Evolutionary conservation across 2,113 vertebrate genomes (phyloP).

Genomic region (Misgurnus anguillicaudatus): DNA sequence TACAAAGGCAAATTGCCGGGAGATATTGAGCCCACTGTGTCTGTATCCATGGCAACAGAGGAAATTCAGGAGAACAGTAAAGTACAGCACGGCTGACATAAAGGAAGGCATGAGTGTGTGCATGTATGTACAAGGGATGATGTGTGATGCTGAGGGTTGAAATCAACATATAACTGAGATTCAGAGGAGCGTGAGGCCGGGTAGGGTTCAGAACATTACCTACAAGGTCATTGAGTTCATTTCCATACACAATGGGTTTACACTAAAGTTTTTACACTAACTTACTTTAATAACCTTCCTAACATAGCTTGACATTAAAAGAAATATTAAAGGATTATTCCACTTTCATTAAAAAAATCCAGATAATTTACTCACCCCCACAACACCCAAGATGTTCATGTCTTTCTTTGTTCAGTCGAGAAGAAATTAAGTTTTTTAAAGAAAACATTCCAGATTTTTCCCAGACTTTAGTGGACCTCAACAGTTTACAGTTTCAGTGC

Average conservation of each 20-base stretch:
- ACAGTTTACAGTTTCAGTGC: too few relatives aligned
- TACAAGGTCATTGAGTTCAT: conserved; percentile 4
- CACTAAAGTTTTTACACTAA: too few relatives aligned
- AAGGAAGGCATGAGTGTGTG: conserved; percentile 45
- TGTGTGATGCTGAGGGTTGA: background rate
- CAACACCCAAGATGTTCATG: too few relatives aligned
- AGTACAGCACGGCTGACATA: conserved; percentile 63
- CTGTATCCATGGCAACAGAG: conserved; percentile 80
- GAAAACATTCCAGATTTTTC: too few relatives aligned
- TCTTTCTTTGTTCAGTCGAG: too few relatives aligned
- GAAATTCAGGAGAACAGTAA: conserved; percentile 67
- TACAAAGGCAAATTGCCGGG: conserved; percentile 72
- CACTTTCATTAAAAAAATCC: too few relatives aligned
- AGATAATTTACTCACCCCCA: too few relatives aligned
- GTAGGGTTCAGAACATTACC: background rate
- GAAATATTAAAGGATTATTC: background rate
- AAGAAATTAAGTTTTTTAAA: too few relatives aligned
- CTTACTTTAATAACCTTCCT: background rate
- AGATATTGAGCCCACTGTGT: conserved; percentile 72
- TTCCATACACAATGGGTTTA: background rate
- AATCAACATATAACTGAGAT: conserved; percentile 3
- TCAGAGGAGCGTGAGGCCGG: background rate
- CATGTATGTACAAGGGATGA: conserved; percentile 17
- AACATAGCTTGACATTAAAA: conserved; percentile 1
- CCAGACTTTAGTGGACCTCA: too few relatives aligned